Evolutionary conservation across 2,113 vertebrate genomes (phyloP).

Genomic region (Aepyceros melampus): DNA sequence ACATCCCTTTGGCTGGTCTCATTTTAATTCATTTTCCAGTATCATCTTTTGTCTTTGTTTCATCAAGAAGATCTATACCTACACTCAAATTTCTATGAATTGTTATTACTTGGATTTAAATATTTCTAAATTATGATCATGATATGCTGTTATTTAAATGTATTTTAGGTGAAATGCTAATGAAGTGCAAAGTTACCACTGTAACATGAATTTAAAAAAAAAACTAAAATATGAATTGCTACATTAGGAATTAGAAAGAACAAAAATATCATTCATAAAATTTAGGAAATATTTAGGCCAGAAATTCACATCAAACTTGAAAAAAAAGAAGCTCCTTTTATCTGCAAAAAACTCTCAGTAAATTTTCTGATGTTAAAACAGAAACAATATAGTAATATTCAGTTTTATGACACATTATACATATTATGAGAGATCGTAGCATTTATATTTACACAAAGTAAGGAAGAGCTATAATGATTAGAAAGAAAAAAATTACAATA

Average conservation of each 20-base stretch:
- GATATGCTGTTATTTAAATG: not conserved
- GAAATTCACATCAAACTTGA: not conserved
- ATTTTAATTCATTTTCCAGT: constrained; percentile 30
- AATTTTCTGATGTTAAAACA: not conserved
- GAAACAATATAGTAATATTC: not conserved
- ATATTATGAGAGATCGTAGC: not conserved
- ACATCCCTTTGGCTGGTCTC: not conserved
- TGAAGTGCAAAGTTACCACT: not conserved
- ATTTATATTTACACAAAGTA: not conserved
- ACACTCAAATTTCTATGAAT: not conserved
- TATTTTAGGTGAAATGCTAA: constrained; percentile 14
- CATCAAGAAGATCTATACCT: not conserved
- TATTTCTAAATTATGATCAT: constrained; percentile 2
- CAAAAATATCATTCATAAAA: not conserved
- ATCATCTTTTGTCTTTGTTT: not conserved
- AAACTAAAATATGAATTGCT: not conserved
- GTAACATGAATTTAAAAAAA: not conserved
- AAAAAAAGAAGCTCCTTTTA: not conserved
- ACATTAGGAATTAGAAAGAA: not conserved
- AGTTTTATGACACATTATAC: not conserved
- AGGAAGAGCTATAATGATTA: not conserved
- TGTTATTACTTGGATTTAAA: not conserved
- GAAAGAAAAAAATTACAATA: not conserved
- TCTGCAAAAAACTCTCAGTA: not conserved
- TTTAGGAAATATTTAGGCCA: not conserved